Percentiles rank a stretch among this genome's conserved stretches.
Conservation (phyloP, 2,113 vertebrate species). For the Corythoichthys intestinalis region DNA sequence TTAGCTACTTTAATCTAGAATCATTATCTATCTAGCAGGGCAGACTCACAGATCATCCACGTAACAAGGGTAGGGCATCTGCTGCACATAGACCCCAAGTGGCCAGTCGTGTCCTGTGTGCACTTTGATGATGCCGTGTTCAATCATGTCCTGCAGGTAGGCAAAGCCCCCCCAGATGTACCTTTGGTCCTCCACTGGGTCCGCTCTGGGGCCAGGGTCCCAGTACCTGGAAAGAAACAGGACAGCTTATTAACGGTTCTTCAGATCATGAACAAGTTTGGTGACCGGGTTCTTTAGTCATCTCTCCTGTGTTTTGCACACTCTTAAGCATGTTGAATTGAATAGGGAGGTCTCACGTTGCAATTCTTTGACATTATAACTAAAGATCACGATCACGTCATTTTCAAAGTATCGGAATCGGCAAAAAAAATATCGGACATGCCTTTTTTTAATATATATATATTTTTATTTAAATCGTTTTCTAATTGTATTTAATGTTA, state of each 20-base stretch:
- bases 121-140: slow-evolving; percentile 85
- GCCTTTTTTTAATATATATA: no score
- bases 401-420: no score
- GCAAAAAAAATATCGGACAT: no score
- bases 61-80: slow-evolving; percentile 98
- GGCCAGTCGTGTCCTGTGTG: slow-evolving; percentile 79
- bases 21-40: not conserved
- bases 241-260: not conserved
- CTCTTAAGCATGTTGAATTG: no score
- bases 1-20: not conserved
- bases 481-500: no score
- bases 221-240: slow-evolving; percentile 81
- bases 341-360: no score
- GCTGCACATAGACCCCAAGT: slow-evolving; percentile 88
- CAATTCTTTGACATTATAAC: no score
- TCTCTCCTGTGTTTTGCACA: no score
- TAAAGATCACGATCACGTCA: no score
- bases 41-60: slow-evolving; percentile 92
- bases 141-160: slow-evolving; percentile 96
- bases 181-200: slow-evolving; percentile 87
- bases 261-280: no score
- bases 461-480: no score
- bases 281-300: no score
- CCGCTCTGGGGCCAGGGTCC: slow-evolving; percentile 93
- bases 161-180: slow-evolving; percentile 98